Percentiles rank a stretch among this genome's conserved stretches.
These are phyloP conservation scores for Acrossocheilus fasciatus DNA, from an alignment of 2,797 vertebrate species.

Conservation along the genomic window DNA sequence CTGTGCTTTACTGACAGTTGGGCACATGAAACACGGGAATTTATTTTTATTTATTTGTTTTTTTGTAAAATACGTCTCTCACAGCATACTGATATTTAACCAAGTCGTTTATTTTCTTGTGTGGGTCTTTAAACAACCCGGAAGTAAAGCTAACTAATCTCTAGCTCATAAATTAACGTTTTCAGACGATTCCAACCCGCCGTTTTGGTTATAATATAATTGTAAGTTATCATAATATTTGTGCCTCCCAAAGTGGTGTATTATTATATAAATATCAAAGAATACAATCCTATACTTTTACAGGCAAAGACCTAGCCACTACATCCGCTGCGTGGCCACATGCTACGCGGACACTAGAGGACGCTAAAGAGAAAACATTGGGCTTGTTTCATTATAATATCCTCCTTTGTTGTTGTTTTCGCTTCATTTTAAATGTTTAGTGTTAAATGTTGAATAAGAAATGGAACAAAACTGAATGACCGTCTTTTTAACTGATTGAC, in stretches of 20 bases:
- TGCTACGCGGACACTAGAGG: background rate
- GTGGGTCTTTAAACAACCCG: conserved; percentile 13
- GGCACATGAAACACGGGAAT: background rate
- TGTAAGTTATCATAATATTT: background rate
- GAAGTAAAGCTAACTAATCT: conserved; percentile 10
- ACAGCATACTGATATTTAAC: background rate
- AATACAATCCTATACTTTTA: background rate
- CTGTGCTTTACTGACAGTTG: too few species aligned
- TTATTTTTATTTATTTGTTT: too few species aligned
- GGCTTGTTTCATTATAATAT: background rate
- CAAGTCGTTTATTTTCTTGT: background rate
- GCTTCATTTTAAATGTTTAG: background rate
- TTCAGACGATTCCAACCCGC: background rate
- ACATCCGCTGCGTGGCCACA: background rate
- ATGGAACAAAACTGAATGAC: background rate
- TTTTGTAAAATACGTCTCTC: background rate
- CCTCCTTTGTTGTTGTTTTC: background rate
- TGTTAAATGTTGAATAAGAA: background rate
- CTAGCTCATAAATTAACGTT: background rate
- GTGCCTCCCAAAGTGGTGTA: background rate
- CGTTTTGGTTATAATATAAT: background rate
- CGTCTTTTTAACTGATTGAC: background rate
- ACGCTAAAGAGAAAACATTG: background rate
- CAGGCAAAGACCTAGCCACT: background rate
- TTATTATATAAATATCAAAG: background rate